Evolutionary conservation across 2,888 invertebrate species (phyloP), one percentile per base, ranked within the genome.

Genomic region (Tiphia femorata): DNA sequence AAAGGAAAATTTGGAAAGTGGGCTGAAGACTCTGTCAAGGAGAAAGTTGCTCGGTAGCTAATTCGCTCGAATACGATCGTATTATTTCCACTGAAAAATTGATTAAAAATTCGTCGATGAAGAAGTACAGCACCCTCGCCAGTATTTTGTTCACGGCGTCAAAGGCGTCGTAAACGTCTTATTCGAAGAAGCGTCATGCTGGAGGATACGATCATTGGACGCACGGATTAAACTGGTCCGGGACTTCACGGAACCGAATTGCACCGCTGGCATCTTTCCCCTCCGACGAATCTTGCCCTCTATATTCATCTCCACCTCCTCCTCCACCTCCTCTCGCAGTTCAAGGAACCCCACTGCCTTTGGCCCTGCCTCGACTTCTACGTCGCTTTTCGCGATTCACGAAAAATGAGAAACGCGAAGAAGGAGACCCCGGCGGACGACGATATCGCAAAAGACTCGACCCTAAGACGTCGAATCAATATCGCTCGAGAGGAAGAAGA

Each of bases 201-300:
- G 58, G n/a, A 54, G 57, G 69, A 69, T 69, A 63, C 66, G 44
- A 61, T 41, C 46, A 41, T 43, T 35, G 35, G 61, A 61, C 63
- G 59, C 63, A 62, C n/a, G n/a, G 66, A 69, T 69, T 69, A 64
- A 69, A 69, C 69, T 66, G 69, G 64, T 70, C 70, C 54, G 44
- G 55, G 30, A 61, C 62, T 69, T 69, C 70, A 70, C 61, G 70
- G 69, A 70, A 70, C 64, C 67, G 57, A 69, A 69, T 66, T 70
- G 59, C 63, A 50, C 47, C 49, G 16, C 43, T 23, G 20, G 10
- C n/a, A n/a, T n/a, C n/a, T n/a, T n/a, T n/a, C n/a, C n/a, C n/a
- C n/a, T n/a, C n/a, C n/a, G n/a, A n/a, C n/a, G n/a, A n/a, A n/a
- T n/a, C n/a, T n/a, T n/a, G n/a, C n/a, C n/a, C n/a, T n/a, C n/a